A percentile compares a stretch with the other conserved stretches of the same genome.
phyloP scores from a whole-genome alignment of 53 echinoderm and acorn worm genomes.

The Zoroaster sp. region DNA sequence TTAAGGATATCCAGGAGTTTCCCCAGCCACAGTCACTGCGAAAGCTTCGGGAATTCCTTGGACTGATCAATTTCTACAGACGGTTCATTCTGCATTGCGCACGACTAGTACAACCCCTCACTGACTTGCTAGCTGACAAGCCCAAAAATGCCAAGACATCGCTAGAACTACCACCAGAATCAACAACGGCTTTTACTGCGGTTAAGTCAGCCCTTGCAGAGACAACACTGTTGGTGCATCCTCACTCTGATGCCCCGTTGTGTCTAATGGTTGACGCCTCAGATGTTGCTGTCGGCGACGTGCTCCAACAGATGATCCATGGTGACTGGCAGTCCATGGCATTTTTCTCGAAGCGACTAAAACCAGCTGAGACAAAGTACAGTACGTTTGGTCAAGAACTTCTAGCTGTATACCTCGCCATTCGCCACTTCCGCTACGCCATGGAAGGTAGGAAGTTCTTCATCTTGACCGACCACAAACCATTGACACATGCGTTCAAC shows the following conservation, averaged over 20 bases:
- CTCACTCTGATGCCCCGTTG: neutral
- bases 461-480: too few relatives aligned
- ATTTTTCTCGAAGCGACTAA: neutral
- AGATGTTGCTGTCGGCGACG: neutral
- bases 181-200: neutral
- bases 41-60: too few relatives aligned
- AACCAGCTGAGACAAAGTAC: too few relatives aligned
- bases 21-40: too few relatives aligned
- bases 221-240: neutral
- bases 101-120: too few relatives aligned
- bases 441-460: neutral
- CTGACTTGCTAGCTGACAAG: too few relatives aligned
- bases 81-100: too few relatives aligned
- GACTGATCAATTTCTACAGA: too few relatives aligned
- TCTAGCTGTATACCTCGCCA: too few relatives aligned
- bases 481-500: neutral
- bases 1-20: too few relatives aligned
- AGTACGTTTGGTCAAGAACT: slow-evolving; percentile 6
- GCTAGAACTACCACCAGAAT: too few relatives aligned
- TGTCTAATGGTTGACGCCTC: neutral
- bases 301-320: neutral
- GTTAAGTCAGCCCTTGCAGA: neutral
- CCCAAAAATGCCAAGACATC: too few relatives aligned
- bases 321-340: neutral
- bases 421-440: neutral